phyloP scores from a whole-genome alignment of 1,140 invertebrate species.

The Amyelois transitella region DNA sequence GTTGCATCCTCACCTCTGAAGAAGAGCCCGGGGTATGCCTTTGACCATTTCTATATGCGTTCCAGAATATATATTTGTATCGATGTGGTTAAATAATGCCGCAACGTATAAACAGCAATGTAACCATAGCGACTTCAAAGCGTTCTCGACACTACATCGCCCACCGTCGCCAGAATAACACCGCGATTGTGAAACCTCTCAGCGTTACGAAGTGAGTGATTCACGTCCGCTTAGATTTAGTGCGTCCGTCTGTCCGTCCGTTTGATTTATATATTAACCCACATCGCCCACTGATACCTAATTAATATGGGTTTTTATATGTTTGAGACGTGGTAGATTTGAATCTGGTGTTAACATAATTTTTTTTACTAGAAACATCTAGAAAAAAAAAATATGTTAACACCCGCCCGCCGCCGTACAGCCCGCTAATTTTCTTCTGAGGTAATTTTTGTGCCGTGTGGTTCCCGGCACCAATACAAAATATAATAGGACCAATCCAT shows the following conservation, averaged over 20 bases:
- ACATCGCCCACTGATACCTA: constrained; percentile 21
- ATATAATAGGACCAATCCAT: too few relatives aligned
- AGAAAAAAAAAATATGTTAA: too few relatives aligned
- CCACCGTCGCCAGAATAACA: constrained; percentile 13
- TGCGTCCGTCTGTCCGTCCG: constrained; percentile 29
- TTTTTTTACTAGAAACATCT: too few relatives aligned
- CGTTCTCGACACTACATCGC: background rate
- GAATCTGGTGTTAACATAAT: background rate
- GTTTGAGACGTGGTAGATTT: constrained; percentile 1
- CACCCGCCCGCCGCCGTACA: too few relatives aligned
- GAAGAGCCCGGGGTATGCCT: too few relatives aligned
- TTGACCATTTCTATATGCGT: too few relatives aligned
- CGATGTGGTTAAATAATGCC: background rate
- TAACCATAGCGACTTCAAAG: background rate
- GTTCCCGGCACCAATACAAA: too few relatives aligned
- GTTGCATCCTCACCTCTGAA: too few relatives aligned
- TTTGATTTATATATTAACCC: constrained; percentile 39
- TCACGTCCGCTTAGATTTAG: constrained; percentile 41
- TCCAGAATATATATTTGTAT: too few relatives aligned
- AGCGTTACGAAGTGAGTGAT: constrained; percentile 28
- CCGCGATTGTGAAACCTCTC: constrained; percentile 21
- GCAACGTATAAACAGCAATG: too few relatives aligned
- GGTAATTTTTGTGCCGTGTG: too few relatives aligned
- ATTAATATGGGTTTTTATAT: constrained; percentile 42
- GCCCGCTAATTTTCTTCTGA: too few relatives aligned